Percentiles rank a stretch among this genome's conserved stretches.
Evolutionary conservation across 2,797 vertebrate species (phyloP).

Genomic region (Micropoecilia bifurca): DNA sequence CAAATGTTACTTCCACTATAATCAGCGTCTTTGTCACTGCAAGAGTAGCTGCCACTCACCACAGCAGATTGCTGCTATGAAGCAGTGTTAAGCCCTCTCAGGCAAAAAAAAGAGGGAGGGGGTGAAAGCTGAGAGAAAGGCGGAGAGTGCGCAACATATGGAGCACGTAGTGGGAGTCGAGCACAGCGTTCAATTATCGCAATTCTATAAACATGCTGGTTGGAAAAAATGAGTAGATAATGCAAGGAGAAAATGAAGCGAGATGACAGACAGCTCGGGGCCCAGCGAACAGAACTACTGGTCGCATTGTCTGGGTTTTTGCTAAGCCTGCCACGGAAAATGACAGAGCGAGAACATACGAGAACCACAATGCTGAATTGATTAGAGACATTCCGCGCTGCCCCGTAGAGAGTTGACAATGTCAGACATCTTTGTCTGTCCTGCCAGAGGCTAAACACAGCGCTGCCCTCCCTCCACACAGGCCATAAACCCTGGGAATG

Average conservation of each 20-base stretch:
- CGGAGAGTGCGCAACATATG: constrained; percentile 66
- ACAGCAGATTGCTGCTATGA: constrained; percentile 77
- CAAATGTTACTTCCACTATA: constrained; percentile 49
- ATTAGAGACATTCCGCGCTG: constrained; percentile 80
- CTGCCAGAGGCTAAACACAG: constrained; percentile 76
- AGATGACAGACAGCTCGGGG: constrained; percentile 68
- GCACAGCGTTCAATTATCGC: constrained; percentile 77
- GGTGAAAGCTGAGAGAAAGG: constrained; percentile 44
- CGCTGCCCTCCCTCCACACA: constrained; percentile 66
- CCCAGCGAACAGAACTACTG: constrained; percentile 44
- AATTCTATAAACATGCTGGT: constrained; percentile 68
- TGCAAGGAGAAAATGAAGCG: constrained; percentile 56
- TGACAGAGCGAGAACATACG: constrained; percentile 56
- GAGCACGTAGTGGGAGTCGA: constrained; percentile 72
- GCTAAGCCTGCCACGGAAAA: constrained; percentile 60
- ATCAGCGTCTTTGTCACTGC: constrained; percentile 47
- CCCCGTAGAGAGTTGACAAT: constrained; percentile 61
- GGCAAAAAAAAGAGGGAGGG: constrained; percentile 56
- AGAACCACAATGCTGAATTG: constrained; percentile 80
- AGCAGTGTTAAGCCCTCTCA: constrained; percentile 80
- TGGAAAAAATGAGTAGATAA: constrained; percentile 69
- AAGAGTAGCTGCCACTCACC: constrained; percentile 71
- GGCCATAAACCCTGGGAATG: constrained; percentile 72
- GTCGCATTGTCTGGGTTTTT: constrained; percentile 58
- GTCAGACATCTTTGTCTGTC: constrained; percentile 75